Percentiles rank a stretch among this genome's conserved stretches.
These are phyloP conservation scores for Temnothorax rugatulus DNA, from an alignment of 2,888 invertebrate genomes.

Conservation along the genomic window DNA sequence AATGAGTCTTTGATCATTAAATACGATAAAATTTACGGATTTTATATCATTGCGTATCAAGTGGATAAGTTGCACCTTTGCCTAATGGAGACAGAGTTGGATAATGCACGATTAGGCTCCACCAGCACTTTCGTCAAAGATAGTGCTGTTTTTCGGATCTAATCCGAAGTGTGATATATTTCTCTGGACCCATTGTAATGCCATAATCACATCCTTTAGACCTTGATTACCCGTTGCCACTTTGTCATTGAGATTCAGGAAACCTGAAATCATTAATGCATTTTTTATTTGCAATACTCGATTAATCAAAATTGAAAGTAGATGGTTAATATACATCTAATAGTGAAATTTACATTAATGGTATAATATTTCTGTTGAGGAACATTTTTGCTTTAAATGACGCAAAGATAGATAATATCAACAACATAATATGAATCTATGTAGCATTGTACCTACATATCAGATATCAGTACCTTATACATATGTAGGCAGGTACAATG, in stretches of 20 bases:
- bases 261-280: conserved; percentile 60
- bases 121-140: conserved; percentile 80
- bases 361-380: not conserved
- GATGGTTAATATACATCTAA: no score
- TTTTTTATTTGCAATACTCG: not conserved
- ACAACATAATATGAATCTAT: not conserved
- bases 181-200: conserved; percentile 74
- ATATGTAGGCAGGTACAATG: not conserved
- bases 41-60: not conserved
- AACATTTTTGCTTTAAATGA: not conserved
- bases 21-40: not conserved
- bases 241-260: conserved; percentile 70
- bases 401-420: not conserved
- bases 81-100: conserved; percentile 72
- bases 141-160: conserved; percentile 76
- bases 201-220: conserved; percentile 77
- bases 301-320: not conserved
- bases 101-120: conserved; percentile 74
- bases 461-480: no score
- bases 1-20: not conserved
- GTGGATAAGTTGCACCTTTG: conserved; percentile 51
- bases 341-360: not conserved
- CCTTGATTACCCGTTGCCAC: conserved; percentile 79
- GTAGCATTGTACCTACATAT: not conserved
- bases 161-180: conserved; percentile 78